Evolutionary conservation across 2,797 vertebrate genomes (phyloP), one percentile per base, ranked within the genome.

Genomic region (Sphenodon punctatus): DNA sequence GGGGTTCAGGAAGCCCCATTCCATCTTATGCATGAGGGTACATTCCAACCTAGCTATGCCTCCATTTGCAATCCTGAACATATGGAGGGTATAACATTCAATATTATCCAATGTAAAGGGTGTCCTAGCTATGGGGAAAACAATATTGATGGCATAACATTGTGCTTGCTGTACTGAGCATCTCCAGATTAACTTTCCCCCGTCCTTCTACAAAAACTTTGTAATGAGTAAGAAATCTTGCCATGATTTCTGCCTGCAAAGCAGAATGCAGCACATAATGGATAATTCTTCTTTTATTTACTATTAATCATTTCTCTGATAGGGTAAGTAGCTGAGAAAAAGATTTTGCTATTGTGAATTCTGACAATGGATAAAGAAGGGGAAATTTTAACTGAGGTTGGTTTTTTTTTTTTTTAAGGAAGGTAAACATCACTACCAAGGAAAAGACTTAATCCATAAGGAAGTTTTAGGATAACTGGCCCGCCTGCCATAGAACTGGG

Each of bases 121-220:
- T 75, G 22, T 14, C 39, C 27, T 34, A 23, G 16, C 30, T 61
- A 71, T n/a, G 27, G n/a, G 48, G 61, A 38, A 34, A 4, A 2
- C 9, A 41, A 49, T 20, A 22, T 25, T 1, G 10, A 4, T n/a
- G 43, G 30, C 0, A 1, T 7, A 34, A 10, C 2, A 0, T 25
- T 27, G 15, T 0, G 0, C 25, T 15, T 56, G 17, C 10, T 45
- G 25, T 0, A 0, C 36, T 9, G 45, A 67, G 23, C 53, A 58
- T 69, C 48, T n/a, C 15, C 49, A 51, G 14, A 55, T 34, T 56
- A 20, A 34, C 17, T 34, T 56, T 56, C 32, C 30, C 32, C 16
- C 55, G 32, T 10, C 10, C 17, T 34, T 22, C 55, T 34, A 4
- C 22, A 19, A 12, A 22, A 56, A 10, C 55, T 20, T 56, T 56